A percentile compares a stretch with the other conserved stretches of the same genome.
Evolutionary conservation across 2,888 invertebrate species (phyloP).

Genomic region (Pandemis heparana): DNA sequence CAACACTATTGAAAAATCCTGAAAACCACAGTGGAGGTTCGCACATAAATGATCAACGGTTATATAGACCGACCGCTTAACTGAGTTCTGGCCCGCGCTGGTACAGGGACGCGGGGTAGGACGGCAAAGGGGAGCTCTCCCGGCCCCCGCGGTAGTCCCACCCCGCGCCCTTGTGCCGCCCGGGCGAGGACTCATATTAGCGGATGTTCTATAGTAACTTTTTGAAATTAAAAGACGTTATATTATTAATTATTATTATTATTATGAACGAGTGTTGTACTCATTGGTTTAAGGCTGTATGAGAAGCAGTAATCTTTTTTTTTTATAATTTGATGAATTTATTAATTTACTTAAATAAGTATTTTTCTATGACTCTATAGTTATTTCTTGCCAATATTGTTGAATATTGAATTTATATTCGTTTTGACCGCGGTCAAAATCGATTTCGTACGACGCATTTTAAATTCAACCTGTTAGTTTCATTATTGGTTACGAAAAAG

Average conservation of each 20-base stretch:
- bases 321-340: slow-evolving; percentile 22
- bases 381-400: slow-evolving; percentile 33
- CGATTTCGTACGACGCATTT: background rate
- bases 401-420: background rate
- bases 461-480: background rate
- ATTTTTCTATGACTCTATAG: slow-evolving; percentile 13
- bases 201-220: too few relatives aligned
- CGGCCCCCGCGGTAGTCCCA: too few relatives aligned
- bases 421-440: background rate
- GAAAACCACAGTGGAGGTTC: too few relatives aligned
- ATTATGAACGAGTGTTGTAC: background rate
- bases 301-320: background rate
- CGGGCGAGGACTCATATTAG: too few relatives aligned
- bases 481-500: background rate
- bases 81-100: too few relatives aligned
- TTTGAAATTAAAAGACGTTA: background rate
- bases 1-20: too few relatives aligned
- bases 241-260: background rate
- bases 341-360: slow-evolving; percentile 7
- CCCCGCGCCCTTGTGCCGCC: too few relatives aligned
- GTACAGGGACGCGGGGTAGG: too few relatives aligned
- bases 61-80: too few relatives aligned
- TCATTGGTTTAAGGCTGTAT: background rate
- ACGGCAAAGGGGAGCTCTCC: too few relatives aligned
- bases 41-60: too few relatives aligned